A percentile compares a stretch with the other conserved stretches of the same genome.
These are phyloP conservation scores for Coelinius sp. DNA, from an alignment of 2,888 invertebrate genomes.

Conservation along the genomic window DNA sequence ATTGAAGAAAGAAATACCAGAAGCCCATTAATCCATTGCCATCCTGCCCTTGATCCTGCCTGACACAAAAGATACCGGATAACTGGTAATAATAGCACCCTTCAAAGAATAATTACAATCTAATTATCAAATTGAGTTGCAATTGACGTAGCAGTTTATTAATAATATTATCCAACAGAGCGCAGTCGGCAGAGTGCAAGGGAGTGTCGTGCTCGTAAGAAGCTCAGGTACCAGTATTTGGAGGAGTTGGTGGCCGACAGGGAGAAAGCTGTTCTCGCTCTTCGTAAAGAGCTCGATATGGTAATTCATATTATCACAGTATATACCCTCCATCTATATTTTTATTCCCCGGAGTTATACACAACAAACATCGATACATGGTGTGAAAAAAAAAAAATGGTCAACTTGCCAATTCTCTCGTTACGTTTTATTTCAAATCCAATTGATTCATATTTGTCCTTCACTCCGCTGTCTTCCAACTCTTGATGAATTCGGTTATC, in stretches of 20 bases:
- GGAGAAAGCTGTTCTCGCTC: slow-evolving; percentile 90
- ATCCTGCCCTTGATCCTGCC: too few relatives aligned
- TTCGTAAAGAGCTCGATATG: slow-evolving; percentile 92
- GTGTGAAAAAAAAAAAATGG: too few relatives aligned
- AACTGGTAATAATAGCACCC: too few relatives aligned
- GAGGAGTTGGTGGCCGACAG: slow-evolving; percentile 95
- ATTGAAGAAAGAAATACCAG: background rate
- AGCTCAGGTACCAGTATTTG: slow-evolving; percentile 95
- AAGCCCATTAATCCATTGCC: background rate
- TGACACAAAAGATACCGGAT: too few relatives aligned
- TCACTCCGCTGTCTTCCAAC: background rate
- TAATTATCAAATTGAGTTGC: too few relatives aligned
- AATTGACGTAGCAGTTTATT: too few relatives aligned
- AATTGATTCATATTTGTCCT: slow-evolving; percentile 7
- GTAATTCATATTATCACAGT: slow-evolving; percentile 72
- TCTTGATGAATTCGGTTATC: slow-evolving; percentile 21
- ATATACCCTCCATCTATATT: background rate
- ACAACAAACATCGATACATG: too few relatives aligned
- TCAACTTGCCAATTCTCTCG: background rate
- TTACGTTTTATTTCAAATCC: background rate
- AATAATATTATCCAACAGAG: slow-evolving; percentile 75
- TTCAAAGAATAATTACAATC: too few relatives aligned
- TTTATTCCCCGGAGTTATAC: too few relatives aligned
- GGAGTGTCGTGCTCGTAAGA: slow-evolving; percentile 97
- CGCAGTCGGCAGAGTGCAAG: slow-evolving; percentile 97